A percentile compares a stretch with the other conserved stretches of the same genome.
These are phyloP conservation scores for Drosophila watanabei DNA, from an alignment of 1,140 invertebrate genomes.

Conservation along the genomic window DNA sequence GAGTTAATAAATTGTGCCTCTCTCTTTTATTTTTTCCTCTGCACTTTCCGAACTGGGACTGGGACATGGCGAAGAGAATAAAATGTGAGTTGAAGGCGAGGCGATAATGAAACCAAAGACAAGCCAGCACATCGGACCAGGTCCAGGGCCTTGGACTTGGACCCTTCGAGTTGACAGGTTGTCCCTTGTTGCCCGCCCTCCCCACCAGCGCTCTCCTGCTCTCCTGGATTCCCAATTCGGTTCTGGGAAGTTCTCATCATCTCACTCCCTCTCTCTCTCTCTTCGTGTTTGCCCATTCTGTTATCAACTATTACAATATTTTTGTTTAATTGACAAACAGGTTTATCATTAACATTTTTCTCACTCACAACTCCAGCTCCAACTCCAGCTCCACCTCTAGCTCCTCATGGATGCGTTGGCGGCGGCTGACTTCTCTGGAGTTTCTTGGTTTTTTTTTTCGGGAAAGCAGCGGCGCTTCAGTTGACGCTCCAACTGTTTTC, in stretches of 20 bases:
- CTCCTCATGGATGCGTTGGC: constrained; percentile 55
- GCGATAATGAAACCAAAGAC: constrained; percentile 79
- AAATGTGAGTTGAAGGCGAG: constrained; percentile 59
- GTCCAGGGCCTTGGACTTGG: constrained; percentile 61
- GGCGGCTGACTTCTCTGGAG: constrained; percentile 21
- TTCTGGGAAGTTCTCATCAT: constrained; percentile 78
- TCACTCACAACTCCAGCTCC: constrained; percentile 38
- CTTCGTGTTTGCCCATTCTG: constrained; percentile 72
- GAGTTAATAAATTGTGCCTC: no score
- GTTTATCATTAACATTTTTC: constrained; percentile 78
- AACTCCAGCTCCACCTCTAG: no score
- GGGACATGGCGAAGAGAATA: constrained; percentile 24
- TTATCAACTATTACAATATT: constrained; percentile 84
- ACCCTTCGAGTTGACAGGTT: constrained; percentile 76
- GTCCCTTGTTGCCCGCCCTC: constrained; percentile 34
- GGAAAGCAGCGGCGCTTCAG: constrained; percentile 53
- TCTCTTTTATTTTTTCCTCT: constrained; percentile 11
- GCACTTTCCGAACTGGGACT: constrained; percentile 11
- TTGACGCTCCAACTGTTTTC: constrained; percentile 81
- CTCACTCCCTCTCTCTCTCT: constrained; percentile 39
- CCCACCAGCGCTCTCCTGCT: constrained; percentile 2
- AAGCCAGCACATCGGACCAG: constrained; percentile 75
- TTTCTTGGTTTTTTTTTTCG: constrained; percentile 1
- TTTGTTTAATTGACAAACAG: constrained; percentile 83
- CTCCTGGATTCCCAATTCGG: constrained; percentile 25